Conservation (phyloP, 2,113 vertebrate genomes). For the Pelecanoides urinatrix region DNA sequence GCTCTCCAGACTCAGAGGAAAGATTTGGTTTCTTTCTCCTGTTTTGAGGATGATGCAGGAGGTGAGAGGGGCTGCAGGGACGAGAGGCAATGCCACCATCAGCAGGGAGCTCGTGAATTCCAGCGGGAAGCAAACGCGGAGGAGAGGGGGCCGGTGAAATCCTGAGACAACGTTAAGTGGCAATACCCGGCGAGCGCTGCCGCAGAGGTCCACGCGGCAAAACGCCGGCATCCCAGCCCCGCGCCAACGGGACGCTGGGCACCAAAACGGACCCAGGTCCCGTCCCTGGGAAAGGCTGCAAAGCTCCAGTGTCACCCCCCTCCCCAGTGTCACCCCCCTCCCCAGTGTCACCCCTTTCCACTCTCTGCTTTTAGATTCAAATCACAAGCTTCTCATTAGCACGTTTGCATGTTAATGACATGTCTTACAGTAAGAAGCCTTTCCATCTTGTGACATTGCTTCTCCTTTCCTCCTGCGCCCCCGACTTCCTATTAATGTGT, state of each 20-base stretch:
- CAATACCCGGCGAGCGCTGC: not conserved
- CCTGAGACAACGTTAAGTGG: not conserved
- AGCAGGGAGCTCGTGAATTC: fast-evolving
- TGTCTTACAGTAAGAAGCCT: not conserved
- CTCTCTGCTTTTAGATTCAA: not conserved
- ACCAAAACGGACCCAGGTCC: not conserved
- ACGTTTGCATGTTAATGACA: not conserved
- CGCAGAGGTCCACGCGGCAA: not conserved
- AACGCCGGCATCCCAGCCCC: not conserved
- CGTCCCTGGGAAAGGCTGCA: not conserved
- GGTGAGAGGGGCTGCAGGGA: not conserved
- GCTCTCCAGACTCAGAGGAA: fast-evolving
- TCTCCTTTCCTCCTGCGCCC: not conserved
- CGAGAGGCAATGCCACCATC: fast-evolving
- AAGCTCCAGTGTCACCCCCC: not conserved
- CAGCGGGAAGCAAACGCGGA: fast-evolving
- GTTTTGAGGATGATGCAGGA: not conserved
- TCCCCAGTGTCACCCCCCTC: not conserved
- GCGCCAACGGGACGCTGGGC: fast-evolving
- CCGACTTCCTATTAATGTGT: not conserved
- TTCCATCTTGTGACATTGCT: not conserved
- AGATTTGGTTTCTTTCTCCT: not conserved
- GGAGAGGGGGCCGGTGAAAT: fast-evolving
- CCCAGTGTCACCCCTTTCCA: not conserved
- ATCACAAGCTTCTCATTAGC: not conserved